These are phyloP conservation scores for Epinephelus moara DNA, from an alignment of 2,113 vertebrate species.

Conservation along the genomic window DNA sequence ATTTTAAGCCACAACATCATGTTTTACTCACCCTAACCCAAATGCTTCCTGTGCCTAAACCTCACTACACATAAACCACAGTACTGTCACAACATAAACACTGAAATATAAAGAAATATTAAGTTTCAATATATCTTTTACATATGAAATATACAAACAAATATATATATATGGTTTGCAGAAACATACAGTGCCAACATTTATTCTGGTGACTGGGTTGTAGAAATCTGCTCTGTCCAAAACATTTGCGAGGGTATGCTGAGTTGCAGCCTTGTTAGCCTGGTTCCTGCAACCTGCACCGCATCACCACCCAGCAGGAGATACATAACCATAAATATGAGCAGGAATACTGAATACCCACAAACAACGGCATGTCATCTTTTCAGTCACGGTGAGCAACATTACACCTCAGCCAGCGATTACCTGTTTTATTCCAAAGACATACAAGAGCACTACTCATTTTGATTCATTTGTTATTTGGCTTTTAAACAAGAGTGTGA, in stretches of 20 bases:
- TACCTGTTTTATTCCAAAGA: conserved; percentile 40
- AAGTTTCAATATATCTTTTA: too few species aligned
- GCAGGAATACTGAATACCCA: conserved; percentile 37
- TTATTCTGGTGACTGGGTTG: too few species aligned
- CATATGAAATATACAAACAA: too few species aligned
- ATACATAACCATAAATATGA: conserved; percentile 48
- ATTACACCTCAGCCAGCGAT: conserved; percentile 19
- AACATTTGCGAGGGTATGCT: conserved; percentile 18
- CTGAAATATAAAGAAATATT: too few species aligned
- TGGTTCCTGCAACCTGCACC: conserved; percentile 26
- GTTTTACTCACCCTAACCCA: too few species aligned
- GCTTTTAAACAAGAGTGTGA: conserved; percentile 41
- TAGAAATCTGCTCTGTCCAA: not conserved
- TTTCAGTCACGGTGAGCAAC: conserved; percentile 15
- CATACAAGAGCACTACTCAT: conserved; percentile 21
- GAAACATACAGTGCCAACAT: too few species aligned
- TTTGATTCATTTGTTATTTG: conserved; percentile 45
- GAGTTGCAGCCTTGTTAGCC: conserved; percentile 52
- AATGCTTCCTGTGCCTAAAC: too few species aligned
- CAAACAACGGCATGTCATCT: conserved; percentile 44
- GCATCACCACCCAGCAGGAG: conserved; percentile 50
- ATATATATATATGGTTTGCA: too few species aligned
- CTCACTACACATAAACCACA: too few species aligned
- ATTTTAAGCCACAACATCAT: too few species aligned
- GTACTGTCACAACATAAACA: too few species aligned